Evolutionary conservation across 2,113 vertebrate genomes (phyloP).

Genomic region (Pachyramphus minor): DNA sequence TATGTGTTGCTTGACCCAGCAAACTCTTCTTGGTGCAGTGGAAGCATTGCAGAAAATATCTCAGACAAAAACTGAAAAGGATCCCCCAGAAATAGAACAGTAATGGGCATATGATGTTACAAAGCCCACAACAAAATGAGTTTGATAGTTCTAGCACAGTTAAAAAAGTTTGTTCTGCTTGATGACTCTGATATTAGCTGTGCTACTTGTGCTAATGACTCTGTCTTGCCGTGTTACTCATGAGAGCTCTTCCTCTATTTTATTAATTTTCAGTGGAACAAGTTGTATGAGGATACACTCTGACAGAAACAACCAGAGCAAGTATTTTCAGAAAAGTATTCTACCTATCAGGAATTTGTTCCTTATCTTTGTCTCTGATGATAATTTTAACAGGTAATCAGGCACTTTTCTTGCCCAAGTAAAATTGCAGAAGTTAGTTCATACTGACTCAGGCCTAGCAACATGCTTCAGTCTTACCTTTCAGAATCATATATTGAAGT

Average conservation of each 20-base stretch:
- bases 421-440: not conserved
- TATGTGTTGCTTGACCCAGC: slow-evolving; percentile 5
- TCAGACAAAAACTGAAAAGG: not conserved
- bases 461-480: not conserved
- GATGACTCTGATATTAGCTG: not conserved
- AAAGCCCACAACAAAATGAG: not conserved
- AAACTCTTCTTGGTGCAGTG: not conserved
- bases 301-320: not conserved
- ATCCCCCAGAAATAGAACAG: not conserved
- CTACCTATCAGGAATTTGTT: not conserved
- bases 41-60: not conserved
- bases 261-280: not conserved
- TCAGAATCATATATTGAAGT: not conserved
- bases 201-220: not conserved
- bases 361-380: not conserved
- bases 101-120: not conserved
- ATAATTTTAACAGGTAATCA: not conserved
- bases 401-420: not conserved
- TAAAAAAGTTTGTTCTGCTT: not conserved
- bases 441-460: not conserved
- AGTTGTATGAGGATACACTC: not conserved
- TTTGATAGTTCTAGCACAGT: not conserved
- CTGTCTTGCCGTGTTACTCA: not conserved
- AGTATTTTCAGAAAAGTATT: not conserved
- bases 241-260: not conserved